Evolutionary conservation across 2,797 vertebrate genomes (phyloP).

Genomic region (Betta splendens): DNA sequence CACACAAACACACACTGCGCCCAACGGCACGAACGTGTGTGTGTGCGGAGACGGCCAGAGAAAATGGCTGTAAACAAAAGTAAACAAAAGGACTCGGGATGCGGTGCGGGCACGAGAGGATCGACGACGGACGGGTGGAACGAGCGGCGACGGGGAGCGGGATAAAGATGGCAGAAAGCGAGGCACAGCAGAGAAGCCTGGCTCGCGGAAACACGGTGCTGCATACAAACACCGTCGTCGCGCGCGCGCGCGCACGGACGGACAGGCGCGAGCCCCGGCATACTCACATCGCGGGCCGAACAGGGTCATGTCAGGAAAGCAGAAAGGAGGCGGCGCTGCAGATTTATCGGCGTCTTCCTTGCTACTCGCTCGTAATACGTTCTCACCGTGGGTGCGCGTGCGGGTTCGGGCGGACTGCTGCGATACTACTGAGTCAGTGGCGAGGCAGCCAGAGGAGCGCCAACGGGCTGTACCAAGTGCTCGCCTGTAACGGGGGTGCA

Average conservation of each 20-base stretch:
- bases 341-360: conserved; percentile 42
- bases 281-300: conserved; percentile 85
- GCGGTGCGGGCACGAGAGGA: conserved; percentile 11
- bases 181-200: conserved; percentile 25
- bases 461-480: conserved; percentile 76
- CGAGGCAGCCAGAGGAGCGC: conserved; percentile 75
- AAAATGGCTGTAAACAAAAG: conserved; percentile 23
- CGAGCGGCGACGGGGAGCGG: not conserved
- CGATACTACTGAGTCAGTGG: conserved; percentile 79
- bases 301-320: conserved; percentile 82
- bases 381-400: conserved; percentile 34
- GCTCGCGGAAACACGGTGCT: conserved; percentile 25
- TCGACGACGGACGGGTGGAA: not conserved
- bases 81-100: conserved; percentile 11
- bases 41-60: not conserved
- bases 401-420: conserved; percentile 58
- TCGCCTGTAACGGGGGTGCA: conserved; percentile 56
- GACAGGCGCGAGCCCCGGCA: conserved; percentile 22
- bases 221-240: conserved; percentile 49
- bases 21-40: conserved; percentile 2
- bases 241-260: conserved; percentile 17
- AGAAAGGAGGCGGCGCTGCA: conserved; percentile 28
- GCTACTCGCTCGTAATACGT: conserved; percentile 48
- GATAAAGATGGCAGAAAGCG: conserved; percentile 3
- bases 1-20: not conserved